Conservation (phyloP, 2,113 vertebrate genomes). For the Mormoops blainvillei region DNA sequence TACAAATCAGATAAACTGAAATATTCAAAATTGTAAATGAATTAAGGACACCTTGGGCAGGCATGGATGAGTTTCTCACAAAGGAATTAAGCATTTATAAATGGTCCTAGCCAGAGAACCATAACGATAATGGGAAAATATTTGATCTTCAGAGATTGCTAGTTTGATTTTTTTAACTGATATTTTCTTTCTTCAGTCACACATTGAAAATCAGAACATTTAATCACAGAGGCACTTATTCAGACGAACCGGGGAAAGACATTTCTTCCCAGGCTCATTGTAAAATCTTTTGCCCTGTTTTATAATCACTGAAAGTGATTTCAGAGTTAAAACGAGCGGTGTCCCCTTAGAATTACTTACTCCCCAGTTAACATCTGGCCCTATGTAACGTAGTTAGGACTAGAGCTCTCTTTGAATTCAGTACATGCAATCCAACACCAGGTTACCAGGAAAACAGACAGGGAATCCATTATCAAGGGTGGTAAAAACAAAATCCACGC, state of each 20-base stretch:
- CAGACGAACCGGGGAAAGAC: neutral
- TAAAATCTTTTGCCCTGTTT: slow-evolving; percentile 13
- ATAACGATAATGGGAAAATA: neutral
- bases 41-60: neutral
- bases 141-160: neutral
- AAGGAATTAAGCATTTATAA: neutral
- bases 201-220: slow-evolving; percentile 17
- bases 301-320: slow-evolving; percentile 30
- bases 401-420: slow-evolving; percentile 36
- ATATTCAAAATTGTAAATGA: slow-evolving; percentile 14
- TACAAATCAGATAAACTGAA: neutral
- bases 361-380: neutral
- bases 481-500: slow-evolving; percentile 57
- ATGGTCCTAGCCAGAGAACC: neutral
- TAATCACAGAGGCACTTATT: slow-evolving; percentile 20
- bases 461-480: slow-evolving; percentile 28
- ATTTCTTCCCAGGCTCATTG: slow-evolving; percentile 7
- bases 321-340: neutral
- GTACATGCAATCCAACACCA: neutral
- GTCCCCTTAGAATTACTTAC: slow-evolving; percentile 28
- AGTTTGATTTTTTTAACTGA: neutral
- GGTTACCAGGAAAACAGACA: slow-evolving; percentile 49
- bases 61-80: neutral
- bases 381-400: neutral
- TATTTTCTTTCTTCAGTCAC: neutral